Percentiles rank a stretch among this genome's conserved stretches.
Evolutionary conservation across 2,888 invertebrate species (phyloP).

Genomic region (Amblyteles armatorius): DNA sequence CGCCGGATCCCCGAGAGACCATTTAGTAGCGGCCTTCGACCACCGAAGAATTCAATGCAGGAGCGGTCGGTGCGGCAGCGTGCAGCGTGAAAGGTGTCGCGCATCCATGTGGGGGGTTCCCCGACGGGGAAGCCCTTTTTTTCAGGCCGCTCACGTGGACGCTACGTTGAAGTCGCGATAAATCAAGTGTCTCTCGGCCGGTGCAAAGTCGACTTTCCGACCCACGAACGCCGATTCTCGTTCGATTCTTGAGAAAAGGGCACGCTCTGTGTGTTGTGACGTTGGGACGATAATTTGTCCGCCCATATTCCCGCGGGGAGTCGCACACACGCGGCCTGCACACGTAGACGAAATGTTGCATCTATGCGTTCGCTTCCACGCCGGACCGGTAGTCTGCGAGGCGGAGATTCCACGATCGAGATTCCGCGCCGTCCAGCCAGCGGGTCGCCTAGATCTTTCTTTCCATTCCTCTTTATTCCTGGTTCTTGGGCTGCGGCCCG

Average conservation of each 20-base stretch:
- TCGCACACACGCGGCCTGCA: constrained; percentile 15
- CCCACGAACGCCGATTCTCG: constrained; percentile 44
- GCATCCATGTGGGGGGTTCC: constrained; percentile 41
- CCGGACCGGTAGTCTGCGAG: constrained; percentile 29
- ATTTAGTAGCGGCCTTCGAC: constrained; percentile 68
- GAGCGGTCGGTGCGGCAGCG: constrained; percentile 43
- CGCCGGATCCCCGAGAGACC: constrained; percentile 54
- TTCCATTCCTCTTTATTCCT: neutral
- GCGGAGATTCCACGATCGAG: constrained; percentile 34
- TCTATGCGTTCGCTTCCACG: neutral
- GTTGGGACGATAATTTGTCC: constrained; percentile 79
- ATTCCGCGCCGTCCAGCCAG: constrained; percentile 42
- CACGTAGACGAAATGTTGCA: neutral
- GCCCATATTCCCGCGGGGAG: constrained; percentile 71
- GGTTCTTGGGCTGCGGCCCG: constrained; percentile 46
- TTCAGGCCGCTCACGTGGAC: constrained; percentile 47
- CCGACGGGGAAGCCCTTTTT: constrained; percentile 27
- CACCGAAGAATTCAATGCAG: constrained; percentile 70
- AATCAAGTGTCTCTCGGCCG: constrained; percentile 73
- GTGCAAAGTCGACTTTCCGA: constrained; percentile 24
- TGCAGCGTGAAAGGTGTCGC: constrained; percentile 42
- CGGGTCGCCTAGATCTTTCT: constrained; percentile 62
- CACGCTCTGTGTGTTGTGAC: constrained; percentile 78
- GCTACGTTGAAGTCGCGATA: constrained; percentile 76
- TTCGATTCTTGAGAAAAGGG: constrained; percentile 68